Percentiles rank a stretch among this genome's conserved stretches.
Evolutionary conservation across 2,113 vertebrate genomes (phyloP).

Genomic region (Paracanthobrama guichenoti): DNA sequence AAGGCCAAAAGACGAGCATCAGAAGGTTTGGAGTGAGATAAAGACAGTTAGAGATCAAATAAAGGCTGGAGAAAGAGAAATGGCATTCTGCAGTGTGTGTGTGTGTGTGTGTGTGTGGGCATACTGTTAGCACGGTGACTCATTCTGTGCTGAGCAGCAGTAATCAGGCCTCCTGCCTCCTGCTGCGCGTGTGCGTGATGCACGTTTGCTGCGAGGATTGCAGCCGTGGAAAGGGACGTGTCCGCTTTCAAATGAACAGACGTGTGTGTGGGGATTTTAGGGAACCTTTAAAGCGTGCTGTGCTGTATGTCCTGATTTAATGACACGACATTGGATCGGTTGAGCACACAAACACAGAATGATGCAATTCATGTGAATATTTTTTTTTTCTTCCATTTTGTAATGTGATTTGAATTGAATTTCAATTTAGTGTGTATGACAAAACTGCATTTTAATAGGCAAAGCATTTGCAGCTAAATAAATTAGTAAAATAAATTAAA

Average conservation of each 20-base stretch:
- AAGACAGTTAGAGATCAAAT: conserved; percentile 51
- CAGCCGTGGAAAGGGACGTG: neutral
- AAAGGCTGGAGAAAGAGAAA: conserved; percentile 51
- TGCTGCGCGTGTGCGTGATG: conserved; percentile 30
- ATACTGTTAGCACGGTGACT: conserved; percentile 77
- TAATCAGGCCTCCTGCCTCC: conserved; percentile 62
- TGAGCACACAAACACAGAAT: conserved; percentile 2
- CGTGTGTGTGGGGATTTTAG: neutral
- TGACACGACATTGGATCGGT: neutral
- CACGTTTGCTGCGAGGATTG: neutral
- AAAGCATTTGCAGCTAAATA: neutral
- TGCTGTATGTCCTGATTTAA: neutral
- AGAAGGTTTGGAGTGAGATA: conserved; percentile 36
- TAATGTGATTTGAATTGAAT: neutral
- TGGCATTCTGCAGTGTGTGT: conserved; percentile 58
- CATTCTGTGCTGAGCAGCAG: conserved; percentile 76
- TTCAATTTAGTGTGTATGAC: neutral
- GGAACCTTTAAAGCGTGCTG: neutral
- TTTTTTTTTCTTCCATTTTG: neutral
- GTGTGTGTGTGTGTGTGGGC: conserved; percentile 67
- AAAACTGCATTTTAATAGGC: neutral
- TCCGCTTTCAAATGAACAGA: neutral
- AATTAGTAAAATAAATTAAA: neutral
- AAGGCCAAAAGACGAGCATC: conserved; percentile 16
- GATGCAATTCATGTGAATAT: neutral